Evolutionary conservation across 1,140 invertebrate species (phyloP).

Genomic region (Sarcophaga peregrina): DNA sequence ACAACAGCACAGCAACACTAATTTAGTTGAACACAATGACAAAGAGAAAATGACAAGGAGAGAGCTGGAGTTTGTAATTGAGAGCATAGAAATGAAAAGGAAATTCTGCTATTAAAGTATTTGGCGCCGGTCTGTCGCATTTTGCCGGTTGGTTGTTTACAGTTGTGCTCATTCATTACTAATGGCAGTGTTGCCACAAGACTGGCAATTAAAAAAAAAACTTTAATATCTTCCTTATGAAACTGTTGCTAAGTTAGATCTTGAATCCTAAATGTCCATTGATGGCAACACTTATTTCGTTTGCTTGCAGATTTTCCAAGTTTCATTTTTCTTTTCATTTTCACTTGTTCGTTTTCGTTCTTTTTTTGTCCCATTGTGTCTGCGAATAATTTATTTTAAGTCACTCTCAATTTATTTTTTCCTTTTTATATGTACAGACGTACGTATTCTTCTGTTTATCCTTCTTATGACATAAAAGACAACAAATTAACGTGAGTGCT

Average conservation of each 20-base stretch:
- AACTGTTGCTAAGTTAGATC: too few relatives aligned
- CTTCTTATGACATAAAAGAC: background rate
- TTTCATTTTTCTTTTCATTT: constrained; percentile 1
- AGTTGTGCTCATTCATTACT: background rate
- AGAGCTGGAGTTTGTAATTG: background rate
- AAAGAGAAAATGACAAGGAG: too few relatives aligned
- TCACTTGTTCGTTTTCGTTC: background rate
- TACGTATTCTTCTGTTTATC: background rate
- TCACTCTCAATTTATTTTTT: background rate
- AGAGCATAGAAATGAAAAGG: constrained; percentile 18
- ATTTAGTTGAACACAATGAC: background rate
- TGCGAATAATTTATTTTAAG: background rate
- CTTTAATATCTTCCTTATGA: too few relatives aligned
- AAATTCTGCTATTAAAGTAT: constrained; percentile 37
- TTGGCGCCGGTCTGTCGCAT: constrained; percentile 37
- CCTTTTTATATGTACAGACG: background rate
- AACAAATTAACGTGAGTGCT: constrained; percentile 1
- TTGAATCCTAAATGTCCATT: too few relatives aligned
- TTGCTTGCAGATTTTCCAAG: background rate
- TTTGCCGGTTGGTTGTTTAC: constrained; percentile 2
- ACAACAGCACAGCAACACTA: background rate
- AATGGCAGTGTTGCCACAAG: too few relatives aligned
- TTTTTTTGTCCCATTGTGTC: background rate
- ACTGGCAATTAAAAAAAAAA: too few relatives aligned
- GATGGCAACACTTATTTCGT: background rate